phyloP scores from a whole-genome alignment of 2,797 vertebrate species.

The Pseudochirops corinnae region DNA sequence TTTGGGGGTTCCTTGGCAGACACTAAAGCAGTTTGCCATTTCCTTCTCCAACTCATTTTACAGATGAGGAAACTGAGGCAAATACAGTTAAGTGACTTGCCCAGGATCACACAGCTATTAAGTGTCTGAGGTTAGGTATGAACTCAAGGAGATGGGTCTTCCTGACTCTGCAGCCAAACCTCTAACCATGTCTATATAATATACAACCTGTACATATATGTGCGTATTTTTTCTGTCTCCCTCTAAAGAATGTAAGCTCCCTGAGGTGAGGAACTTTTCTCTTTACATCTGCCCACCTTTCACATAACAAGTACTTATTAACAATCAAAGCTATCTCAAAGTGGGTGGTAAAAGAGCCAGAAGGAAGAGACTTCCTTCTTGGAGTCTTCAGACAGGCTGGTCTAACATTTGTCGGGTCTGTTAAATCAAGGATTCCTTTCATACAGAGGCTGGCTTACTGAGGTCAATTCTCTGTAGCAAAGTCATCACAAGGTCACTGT shows the following conservation, averaged over 20 bases:
- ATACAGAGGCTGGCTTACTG: too few species aligned
- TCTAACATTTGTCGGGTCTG: not conserved
- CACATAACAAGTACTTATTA: not conserved
- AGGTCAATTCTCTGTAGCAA: not conserved
- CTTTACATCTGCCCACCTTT: not conserved
- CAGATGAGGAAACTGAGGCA: too few species aligned
- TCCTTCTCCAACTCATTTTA: too few species aligned
- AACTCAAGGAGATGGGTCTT: not conserved
- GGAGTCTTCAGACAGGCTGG: too few species aligned
- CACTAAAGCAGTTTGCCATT: too few species aligned
- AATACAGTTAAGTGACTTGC: too few species aligned
- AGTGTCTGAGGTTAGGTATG: too few species aligned
- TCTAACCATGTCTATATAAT: not conserved
- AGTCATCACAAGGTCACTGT: too few species aligned
- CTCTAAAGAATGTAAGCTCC: not conserved
- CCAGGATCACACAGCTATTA: too few species aligned
- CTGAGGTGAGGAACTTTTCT: not conserved
- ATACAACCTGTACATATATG: not conserved
- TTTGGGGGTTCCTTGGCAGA: too few species aligned
- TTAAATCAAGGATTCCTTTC: not conserved
- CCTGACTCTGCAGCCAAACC: not conserved
- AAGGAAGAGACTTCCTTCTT: not conserved
- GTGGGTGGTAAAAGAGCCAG: not conserved
- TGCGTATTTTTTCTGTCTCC: not conserved
- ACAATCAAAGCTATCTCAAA: not conserved